Conservation (phyloP, 1,140 invertebrate species). For the Heliconius eleuchia region DNA sequence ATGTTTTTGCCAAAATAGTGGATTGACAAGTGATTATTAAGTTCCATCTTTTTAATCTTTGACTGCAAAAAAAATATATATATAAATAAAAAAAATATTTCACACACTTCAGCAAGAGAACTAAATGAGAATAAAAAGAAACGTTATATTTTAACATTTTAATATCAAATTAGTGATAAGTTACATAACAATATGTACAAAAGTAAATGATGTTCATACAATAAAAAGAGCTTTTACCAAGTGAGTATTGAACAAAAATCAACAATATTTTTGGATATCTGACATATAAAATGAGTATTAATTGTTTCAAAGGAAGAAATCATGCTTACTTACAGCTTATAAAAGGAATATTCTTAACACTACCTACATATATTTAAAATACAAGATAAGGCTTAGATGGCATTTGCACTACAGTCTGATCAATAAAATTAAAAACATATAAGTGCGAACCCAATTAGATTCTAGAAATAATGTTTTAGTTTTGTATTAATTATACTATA, state of each 20-base stretch:
- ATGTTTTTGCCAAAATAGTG: too few species aligned
- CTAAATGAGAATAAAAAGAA: slow-evolving; percentile 3
- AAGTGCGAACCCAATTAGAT: slow-evolving; percentile 10
- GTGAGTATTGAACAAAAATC: slow-evolving; percentile 30
- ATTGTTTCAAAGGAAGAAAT: slow-evolving; percentile 1
- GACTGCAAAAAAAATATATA: too few species aligned
- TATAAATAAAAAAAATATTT: too few species aligned
- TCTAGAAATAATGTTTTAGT: slow-evolving; percentile 18
- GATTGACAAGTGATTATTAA: too few species aligned
- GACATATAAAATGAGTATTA: slow-evolving; percentile 24
- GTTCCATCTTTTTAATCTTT: too few species aligned
- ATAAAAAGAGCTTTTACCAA: slow-evolving; percentile 36
- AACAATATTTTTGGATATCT: slow-evolving; percentile 7
- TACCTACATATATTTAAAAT: slow-evolving; percentile 5
- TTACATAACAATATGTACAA: slow-evolving; percentile 58
- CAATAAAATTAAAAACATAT: neutral
- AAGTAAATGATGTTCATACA: slow-evolving; percentile 44
- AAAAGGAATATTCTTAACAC: neutral
- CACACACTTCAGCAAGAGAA: neutral
- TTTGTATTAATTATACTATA: slow-evolving; percentile 28
- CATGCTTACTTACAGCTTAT: neutral
- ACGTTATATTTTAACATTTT: slow-evolving; percentile 28
- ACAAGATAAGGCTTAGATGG: slow-evolving; percentile 5
- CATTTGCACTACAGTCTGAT: slow-evolving; percentile 12
- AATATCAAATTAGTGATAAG: slow-evolving; percentile 37